phyloP scores from a whole-genome alignment of 2,888 invertebrate genomes.

The Rutpela maculata region DNA sequence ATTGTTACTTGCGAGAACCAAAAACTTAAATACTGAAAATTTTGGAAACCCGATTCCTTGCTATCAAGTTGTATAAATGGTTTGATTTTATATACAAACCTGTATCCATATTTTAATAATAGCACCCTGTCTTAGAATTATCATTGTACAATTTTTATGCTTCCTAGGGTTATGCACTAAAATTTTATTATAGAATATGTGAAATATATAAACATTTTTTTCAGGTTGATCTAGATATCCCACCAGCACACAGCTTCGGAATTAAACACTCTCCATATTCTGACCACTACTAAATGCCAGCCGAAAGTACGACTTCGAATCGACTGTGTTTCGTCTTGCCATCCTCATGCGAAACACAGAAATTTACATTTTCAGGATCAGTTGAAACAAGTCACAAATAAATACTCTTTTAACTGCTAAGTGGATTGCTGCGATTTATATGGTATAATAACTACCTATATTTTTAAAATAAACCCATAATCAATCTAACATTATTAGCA shows the following conservation, averaged over 20 bases:
- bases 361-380: conserved; percentile 37
- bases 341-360: conserved; percentile 43
- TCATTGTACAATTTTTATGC: too few species aligned
- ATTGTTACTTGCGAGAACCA: too few species aligned
- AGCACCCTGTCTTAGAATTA: too few species aligned
- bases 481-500: conserved; percentile 12
- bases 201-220: conserved; percentile 28
- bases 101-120: too few species aligned
- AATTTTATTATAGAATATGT: too few species aligned
- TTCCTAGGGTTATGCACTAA: too few species aligned
- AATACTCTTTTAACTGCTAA: conserved; percentile 25
- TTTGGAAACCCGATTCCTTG: too few species aligned
- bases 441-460: not conserved
- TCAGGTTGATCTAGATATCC: conserved; percentile 80
- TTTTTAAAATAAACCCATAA: not conserved
- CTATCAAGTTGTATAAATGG: too few species aligned
- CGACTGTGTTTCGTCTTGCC: conserved; percentile 55
- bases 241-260: conserved; percentile 86
- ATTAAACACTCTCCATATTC: conserved; percentile 90
- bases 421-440: not conserved
- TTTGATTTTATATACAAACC: too few species aligned
- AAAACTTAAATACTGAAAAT: too few species aligned
- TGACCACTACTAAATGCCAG: conserved; percentile 70
- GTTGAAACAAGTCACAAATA: conserved; percentile 11
- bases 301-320: conserved; percentile 50